Conservation (phyloP, 2,888 invertebrate species). For the Tortrix viridana region DNA sequence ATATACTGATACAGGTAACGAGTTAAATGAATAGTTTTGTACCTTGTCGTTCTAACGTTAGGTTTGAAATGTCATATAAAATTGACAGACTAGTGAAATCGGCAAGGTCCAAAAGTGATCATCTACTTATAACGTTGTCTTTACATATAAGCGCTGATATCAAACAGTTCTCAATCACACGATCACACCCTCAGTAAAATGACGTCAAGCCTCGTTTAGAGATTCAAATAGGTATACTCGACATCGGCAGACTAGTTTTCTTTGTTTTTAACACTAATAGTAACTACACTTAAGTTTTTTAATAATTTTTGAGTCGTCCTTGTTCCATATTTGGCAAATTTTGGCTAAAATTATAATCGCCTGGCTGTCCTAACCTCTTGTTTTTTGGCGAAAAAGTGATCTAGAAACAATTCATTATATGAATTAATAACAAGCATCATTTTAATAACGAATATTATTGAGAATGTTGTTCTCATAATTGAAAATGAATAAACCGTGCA, state of each 20-base stretch:
- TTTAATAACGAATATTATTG: conserved; percentile 49
- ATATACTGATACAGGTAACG: conserved; percentile 7
- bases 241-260: conserved; percentile 56
- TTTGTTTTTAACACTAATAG: conserved; percentile 49
- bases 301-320: conserved; percentile 62
- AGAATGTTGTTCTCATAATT: conserved; percentile 67
- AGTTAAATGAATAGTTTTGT: too few species aligned
- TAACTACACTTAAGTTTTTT: conserved; percentile 56
- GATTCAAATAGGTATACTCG: conserved; percentile 9
- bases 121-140: too few species aligned
- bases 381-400: conserved; percentile 19
- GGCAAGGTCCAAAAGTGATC: too few species aligned
- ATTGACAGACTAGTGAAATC: too few species aligned
- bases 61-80: too few species aligned
- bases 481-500: conserved; percentile 52
- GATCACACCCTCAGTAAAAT: conserved; percentile 7
- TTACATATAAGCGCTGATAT: too few species aligned
- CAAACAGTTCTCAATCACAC: neutral
- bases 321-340: conserved; percentile 75
- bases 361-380: conserved; percentile 43
- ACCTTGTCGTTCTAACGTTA: too few species aligned
- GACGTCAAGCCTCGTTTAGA: conserved; percentile 21
- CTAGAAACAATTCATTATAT: conserved; percentile 34
- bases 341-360: conserved; percentile 73
- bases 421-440: conserved; percentile 24